Conservation (phyloP, 2,888 invertebrate species). For the Scotopteryx bipunctaria region DNA sequence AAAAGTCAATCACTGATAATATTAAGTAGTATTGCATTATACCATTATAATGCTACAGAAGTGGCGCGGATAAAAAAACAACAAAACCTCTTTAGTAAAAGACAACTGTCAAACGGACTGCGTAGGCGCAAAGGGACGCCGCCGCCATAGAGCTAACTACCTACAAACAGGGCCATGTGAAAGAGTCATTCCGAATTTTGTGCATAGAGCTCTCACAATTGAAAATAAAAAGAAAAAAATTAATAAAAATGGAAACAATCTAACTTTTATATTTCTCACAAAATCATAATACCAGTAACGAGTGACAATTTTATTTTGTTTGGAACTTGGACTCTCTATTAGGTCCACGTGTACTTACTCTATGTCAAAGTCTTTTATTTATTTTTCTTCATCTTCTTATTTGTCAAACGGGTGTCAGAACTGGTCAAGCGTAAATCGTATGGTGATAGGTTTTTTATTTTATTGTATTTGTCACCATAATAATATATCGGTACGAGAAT, state of each 20-base stretch:
- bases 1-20: conserved; percentile 39
- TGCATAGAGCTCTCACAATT: no score
- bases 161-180: no score
- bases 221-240: no score
- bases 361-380: conserved; percentile 26
- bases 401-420: conserved; percentile 45
- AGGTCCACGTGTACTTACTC: conserved; percentile 3
- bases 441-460: conserved; percentile 38
- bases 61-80: conserved; percentile 49
- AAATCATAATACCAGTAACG: no score
- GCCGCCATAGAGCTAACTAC: conserved; percentile 32
- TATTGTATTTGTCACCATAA: conserved; percentile 33
- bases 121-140: conserved; percentile 66
- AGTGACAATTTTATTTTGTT: no score
- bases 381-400: conserved; percentile 45
- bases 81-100: conserved; percentile 54
- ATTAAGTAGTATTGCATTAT: conserved; percentile 40
- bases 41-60: conserved; percentile 39
- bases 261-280: no score
- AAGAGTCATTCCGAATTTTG: no score
- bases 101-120: conserved; percentile 61
- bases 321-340: neutral
- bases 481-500: conserved; percentile 28
- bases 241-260: no score
- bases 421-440: conserved; percentile 41